Base-by-base conservation (phyloP, 2,888 invertebrate genomes). In the Polydrusus cervinus region DNA sequence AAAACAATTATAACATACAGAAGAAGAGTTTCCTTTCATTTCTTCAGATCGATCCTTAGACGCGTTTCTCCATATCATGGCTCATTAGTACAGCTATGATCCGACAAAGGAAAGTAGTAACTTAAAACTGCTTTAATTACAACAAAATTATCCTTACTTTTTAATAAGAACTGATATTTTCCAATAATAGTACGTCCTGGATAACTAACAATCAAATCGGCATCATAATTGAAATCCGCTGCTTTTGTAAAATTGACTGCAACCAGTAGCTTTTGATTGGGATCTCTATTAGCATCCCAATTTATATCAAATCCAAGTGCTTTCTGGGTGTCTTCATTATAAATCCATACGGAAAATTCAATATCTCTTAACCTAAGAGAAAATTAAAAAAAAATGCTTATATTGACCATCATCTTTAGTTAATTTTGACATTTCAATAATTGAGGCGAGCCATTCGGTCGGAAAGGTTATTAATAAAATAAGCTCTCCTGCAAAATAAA, bases 241-340 rank as follows among this genome's bases (percentile, higher is more conserved):
- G 90, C 89, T 81, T 89, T 91, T 78, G 91, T 90, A 64, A 93
- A 89, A 76, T 92, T 91, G 0, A 92, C 87, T 69, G 91, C 90
- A 0, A 91, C 86, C 79, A 90, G 89, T 76, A 94, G 88, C 84
- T 93, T 93, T 84, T 94, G 92, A 60, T 92, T 91, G 0, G 95
- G 95, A 87, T 95, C 94, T 8, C 95, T 89, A 86, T 95, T 95
- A 0, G 94, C 95, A 83, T 96, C 95, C 95, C 95, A 96, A 85
- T 94, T 94, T 16, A 96, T 85, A 71, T 94, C 93, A 0, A 94
- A 87, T 5, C 92, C 92, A 0, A 93, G 87, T 30, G 93, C 91
- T 83, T 94, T 94, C 66, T 90, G 90, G 11, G 87, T 86, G 0
- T 89, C 87, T 8, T 90, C 89, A 49, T 91, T 89, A 78, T 91